Base-by-base conservation (phyloP, 2,797 vertebrate genomes). In the Eleutherodactylus coqui region DNA sequence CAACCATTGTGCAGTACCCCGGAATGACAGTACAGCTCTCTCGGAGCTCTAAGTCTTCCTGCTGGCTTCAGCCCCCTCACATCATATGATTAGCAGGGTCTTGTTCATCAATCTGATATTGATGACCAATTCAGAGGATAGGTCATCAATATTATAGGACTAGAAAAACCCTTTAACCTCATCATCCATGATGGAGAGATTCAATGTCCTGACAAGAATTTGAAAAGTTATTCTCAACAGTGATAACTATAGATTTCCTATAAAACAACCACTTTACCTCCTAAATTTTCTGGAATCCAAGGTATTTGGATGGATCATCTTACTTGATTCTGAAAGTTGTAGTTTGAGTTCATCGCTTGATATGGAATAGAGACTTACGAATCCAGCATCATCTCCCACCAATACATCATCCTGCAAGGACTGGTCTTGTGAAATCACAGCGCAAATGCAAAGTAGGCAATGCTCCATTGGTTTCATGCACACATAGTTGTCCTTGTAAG, bases 391-490 rank as follows among this genome's bases (percentile, higher is more conserved):
- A 78, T 95, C 94, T 55, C 94, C 94, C 55, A 94, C 82, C 76
- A 94, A 89, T 60, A 94, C 89, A 36, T 90, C 91, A 34, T 95
- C 94, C 58, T 89, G 84, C 88, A 90, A 77, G 38, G 88, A 27
- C 1, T 92, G 83, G 72, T 92, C 88, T 4, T 90, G 11, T 0
- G 69, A 0, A 5, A 90, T 88, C 41, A 91, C 90, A 0, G 85
- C 86, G n/a, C 89, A 93, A 86, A 95, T 88, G 21, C 92, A 94
- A 19, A 93, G 89, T 36, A 94, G 87, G 55, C 89, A 89, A 36
- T 95, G 93, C 84, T 94, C 92, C 92, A 92, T 85, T 10, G 94
- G 92, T 79, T 92, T 94, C 82, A 95, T 93, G 85, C 90, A 72
- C 82, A 92, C 92, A 77, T 91, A 92, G 77, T 90, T 90, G 70